phyloP scores from a whole-genome alignment of 2,888 invertebrate genomes.

The Himalopsyche anomala region DNA sequence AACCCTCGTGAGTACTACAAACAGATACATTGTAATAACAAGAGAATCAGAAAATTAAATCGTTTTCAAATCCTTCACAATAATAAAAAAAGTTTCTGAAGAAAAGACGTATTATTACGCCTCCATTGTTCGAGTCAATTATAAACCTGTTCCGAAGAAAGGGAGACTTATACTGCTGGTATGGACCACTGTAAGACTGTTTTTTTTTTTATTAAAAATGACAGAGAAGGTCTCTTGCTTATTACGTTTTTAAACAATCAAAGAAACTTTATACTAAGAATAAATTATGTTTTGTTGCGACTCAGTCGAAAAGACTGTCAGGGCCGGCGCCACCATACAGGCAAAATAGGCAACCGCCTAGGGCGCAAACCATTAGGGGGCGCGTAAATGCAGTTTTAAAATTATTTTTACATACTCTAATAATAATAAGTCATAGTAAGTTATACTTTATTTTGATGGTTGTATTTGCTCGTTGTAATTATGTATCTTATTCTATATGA shows the following conservation, averaged over 20 bases:
- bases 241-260: neutral
- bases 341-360: too few relatives aligned
- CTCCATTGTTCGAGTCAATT: constrained; percentile 26
- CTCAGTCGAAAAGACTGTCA: too few relatives aligned
- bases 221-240: neutral
- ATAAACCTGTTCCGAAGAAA: constrained; percentile 9
- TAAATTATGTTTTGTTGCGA: too few relatives aligned
- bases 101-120: constrained; percentile 11
- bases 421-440: too few relatives aligned
- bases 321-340: too few relatives aligned
- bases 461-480: too few relatives aligned
- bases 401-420: too few relatives aligned
- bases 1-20: too few relatives aligned
- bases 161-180: neutral
- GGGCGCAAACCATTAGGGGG: too few relatives aligned
- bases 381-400: too few relatives aligned
- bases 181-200: neutral
- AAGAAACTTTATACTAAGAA: neutral
- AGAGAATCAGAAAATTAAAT: neutral
- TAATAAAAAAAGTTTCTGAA: neutral
- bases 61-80: neutral
- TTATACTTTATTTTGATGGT: too few relatives aligned
- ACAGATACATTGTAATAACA: constrained; percentile 1
- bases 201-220: neutral
- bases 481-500: too few relatives aligned